Base-by-base conservation (phyloP, 2,797 vertebrate species). In the Anguilla marmorata region DNA sequence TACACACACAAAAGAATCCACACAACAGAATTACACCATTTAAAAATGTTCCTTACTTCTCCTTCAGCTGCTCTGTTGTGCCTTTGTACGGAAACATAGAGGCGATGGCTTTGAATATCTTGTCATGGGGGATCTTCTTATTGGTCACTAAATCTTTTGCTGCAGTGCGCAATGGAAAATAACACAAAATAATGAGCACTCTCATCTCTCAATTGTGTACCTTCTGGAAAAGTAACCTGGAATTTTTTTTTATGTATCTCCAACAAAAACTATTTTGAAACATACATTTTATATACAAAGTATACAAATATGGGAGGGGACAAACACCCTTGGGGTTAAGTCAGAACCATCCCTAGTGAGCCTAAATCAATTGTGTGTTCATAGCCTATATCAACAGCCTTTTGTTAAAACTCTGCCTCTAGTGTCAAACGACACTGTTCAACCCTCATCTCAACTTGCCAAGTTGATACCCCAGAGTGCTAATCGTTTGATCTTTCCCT, bases 31-130 rank as follows among this genome's bases (percentile, higher is more conserved):
- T 48, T n/a, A 82, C 45, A 6, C 50, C 1, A 50, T 82, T 21
- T 48, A 6, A n/a, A 16, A 7, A 87, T 91, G 91, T 91, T 90
- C 90, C 96, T 93, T 97, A 99, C 98, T 99, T 99, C 94, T 99
- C 96, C 92, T 98, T 99, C 93, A 99, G 98, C 92, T 99, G 98
- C 86, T 99, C 97, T 0, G 95, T 98, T 88, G 98, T 97, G 88
- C 98, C 98, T 72, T 98, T 99, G 91, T 99, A 98, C 2, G 98
- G 98, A 90, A 99, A 99, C 97, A 99, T 98, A 0, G 98, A 98
- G 74, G 98, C 98, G 88, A 99, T 98, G 74, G 98, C 98, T 63
- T 96, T 98, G 94, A 99, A 99, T 94, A 99, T 99, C 95, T 99
- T 98, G 92, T 99, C 98, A 5, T 95, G 97, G 79, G 98, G 98